Evolutionary conservation across 2,888 invertebrate species (phyloP), one percentile per base, ranked within the genome.

Genomic region (Drosophila cognata): DNA sequence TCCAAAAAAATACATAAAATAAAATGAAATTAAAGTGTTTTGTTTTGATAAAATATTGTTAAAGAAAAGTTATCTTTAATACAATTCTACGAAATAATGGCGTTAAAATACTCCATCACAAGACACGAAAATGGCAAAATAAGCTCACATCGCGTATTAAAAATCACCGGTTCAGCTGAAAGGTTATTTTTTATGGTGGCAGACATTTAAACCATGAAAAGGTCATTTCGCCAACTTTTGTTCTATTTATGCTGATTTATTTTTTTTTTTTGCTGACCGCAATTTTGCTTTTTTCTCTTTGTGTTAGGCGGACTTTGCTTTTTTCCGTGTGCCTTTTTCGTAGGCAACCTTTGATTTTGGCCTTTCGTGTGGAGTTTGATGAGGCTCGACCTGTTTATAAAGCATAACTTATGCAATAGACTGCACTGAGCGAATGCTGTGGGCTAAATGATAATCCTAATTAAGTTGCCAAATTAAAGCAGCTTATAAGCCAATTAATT

Each of bases 121-220:
- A 28, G 29, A 58, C 53, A 57, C 5, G 36, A 50, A 50, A 38
- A 29, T 16, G 35, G 16, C 5, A 29, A 53, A 43, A 75, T 57
- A 43, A 38, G 46, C 64, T 56, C 51, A 56, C 53, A 69, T 66
- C 48, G 58, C 59, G 51, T 60, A 66, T 64, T 60, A 63, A 60
- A 64, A 70, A 67, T 38, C 61, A 66, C 43, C 60, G 58, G 57
- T 38, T 55, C 56, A 58, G 51, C 59, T 70, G 74, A 57, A 59
- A 74, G 58, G 38, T 52, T 63, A 53, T 56, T 28, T 10, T 56
- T 55, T 36, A 53, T 71, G 77, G 56, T 74, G 67, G 72, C 88
- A 89, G 91, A 86, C 89, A 84, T 90, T 89, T 82, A 82, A 89
- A 83, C 89, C 79, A 67, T 81, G 83, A 85, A 91, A 86, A 90